phyloP scores from a whole-genome alignment of 35 echinoderm and acorn worm genomes.

The Ptychodera flava region DNA sequence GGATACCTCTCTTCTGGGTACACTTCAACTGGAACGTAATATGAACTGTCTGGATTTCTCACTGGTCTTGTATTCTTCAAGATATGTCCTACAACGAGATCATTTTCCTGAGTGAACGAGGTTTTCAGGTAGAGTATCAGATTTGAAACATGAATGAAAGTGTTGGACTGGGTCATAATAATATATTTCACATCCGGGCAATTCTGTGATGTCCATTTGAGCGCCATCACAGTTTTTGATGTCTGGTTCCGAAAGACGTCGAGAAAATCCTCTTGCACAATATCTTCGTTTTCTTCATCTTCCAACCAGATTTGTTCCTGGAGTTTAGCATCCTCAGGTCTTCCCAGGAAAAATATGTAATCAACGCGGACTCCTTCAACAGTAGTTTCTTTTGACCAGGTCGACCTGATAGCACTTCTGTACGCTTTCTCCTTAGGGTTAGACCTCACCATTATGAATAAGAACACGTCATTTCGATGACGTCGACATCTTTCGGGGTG shows the following conservation, averaged over 20 bases:
- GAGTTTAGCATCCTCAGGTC: background rate
- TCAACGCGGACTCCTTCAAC: background rate
- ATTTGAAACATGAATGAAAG: background rate
- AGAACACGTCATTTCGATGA: background rate
- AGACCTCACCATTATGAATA: background rate
- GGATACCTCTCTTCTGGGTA: background rate
- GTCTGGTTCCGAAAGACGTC: background rate
- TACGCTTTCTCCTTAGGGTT: background rate
- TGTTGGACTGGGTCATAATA: background rate
- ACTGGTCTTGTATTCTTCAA: background rate
- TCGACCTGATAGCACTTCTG: background rate
- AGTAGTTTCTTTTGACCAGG: background rate
- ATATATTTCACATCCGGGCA: background rate
- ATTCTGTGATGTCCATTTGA: background rate
- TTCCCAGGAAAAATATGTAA: background rate
- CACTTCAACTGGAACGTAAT: background rate
- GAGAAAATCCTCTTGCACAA: background rate
- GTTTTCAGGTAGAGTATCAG: background rate
- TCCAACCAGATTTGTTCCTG: background rate
- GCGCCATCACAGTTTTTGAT: background rate
- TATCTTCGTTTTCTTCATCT: background rate
- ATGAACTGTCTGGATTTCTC: background rate
- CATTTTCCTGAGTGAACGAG: background rate
- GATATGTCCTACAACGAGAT: background rate
- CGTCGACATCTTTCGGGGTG: background rate